Conservation (phyloP, 2,888 invertebrate species). For the Drosophila ezoana region DNA sequence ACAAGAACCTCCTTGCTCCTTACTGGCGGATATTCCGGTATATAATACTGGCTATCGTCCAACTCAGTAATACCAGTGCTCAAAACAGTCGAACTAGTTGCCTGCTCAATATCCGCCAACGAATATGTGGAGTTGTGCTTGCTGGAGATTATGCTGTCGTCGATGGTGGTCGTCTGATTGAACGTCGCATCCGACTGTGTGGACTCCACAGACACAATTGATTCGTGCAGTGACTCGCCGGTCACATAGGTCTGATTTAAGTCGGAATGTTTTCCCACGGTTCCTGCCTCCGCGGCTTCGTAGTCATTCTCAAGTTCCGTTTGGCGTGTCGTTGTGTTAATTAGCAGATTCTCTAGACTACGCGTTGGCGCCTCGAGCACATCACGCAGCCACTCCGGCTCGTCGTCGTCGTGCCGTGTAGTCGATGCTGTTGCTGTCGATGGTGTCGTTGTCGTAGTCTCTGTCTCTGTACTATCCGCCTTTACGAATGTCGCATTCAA, state of each 20-base stretch:
- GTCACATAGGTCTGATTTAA: conserved; percentile 62
- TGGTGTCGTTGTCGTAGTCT: conserved; percentile 60
- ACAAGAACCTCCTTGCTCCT: conserved; percentile 89
- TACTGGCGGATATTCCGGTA: conserved; percentile 88
- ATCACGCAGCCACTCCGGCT: conserved; percentile 87
- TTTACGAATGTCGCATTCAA: conserved; percentile 69
- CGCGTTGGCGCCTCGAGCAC: conserved; percentile 87
- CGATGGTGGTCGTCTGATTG: conserved; percentile 85
- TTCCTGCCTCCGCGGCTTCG: conserved; percentile 26
- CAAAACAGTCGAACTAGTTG: conserved; percentile 75
- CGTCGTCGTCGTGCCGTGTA: conserved; percentile 84
- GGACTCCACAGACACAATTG: conserved; percentile 84
- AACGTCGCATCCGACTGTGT: conserved; percentile 81
- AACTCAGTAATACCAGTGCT: conserved; percentile 75
- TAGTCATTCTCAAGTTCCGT: conserved; percentile 62
- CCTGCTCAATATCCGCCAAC: conserved; percentile 85
- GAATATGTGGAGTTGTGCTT: conserved; percentile 85
- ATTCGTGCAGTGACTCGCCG: conserved; percentile 83
- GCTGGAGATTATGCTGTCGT: conserved; percentile 84
- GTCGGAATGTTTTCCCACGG: conserved; percentile 66
- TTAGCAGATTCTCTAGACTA: conserved; percentile 82
- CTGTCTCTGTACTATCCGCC: conserved; percentile 67
- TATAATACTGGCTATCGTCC: conserved; percentile 85
- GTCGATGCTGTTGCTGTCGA: conserved; percentile 85
- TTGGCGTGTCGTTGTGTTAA: conserved; percentile 49